Evolutionary conservation across 2,888 invertebrate genomes (phyloP).

Genomic region (Chelonus formosanus): DNA sequence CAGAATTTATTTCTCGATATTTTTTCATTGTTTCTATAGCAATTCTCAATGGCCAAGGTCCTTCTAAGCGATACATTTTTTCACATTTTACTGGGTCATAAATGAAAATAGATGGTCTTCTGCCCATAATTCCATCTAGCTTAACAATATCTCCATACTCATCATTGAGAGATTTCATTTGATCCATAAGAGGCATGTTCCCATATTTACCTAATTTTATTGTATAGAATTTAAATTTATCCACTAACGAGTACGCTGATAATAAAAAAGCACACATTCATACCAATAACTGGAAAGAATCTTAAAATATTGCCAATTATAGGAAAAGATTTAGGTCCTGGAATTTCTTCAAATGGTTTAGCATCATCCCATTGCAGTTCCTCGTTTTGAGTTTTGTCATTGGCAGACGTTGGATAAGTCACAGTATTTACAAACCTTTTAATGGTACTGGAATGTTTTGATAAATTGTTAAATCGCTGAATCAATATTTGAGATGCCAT

Average conservation of each 20-base stretch:
- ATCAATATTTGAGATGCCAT: slow-evolving; percentile 25
- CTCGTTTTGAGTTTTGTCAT: slow-evolving; percentile 5
- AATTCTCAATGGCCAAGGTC: slow-evolving; percentile 63
- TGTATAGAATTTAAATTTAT: too few species aligned
- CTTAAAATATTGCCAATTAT: slow-evolving; percentile 61
- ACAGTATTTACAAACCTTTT: slow-evolving; percentile 28
- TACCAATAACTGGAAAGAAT: slow-evolving; percentile 54
- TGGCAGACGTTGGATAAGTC: slow-evolving; percentile 29
- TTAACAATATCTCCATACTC: slow-evolving; percentile 65
- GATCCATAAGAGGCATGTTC: slow-evolving; percentile 33
- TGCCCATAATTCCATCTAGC: slow-evolving; percentile 59
- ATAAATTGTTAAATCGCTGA: slow-evolving; percentile 13
- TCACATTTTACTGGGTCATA: slow-evolving; percentile 51
- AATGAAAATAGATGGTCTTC: slow-evolving; percentile 47
- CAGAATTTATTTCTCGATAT: slow-evolving; percentile 61
- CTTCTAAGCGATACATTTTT: slow-evolving; percentile 65
- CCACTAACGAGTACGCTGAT: too few species aligned
- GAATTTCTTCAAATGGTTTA: slow-evolving; percentile 65
- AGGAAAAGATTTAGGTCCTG: slow-evolving; percentile 66
- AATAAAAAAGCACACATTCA: too few species aligned
- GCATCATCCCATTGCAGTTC: slow-evolving; percentile 34
- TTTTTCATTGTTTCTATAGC: slow-evolving; percentile 59
- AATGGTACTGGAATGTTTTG: slow-evolving; percentile 3
- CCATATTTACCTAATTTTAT: slow-evolving; percentile 47
- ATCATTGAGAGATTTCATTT: slow-evolving; percentile 46